These are phyloP conservation scores for Aleadryas rufinucha DNA, from an alignment of 2,113 vertebrate species.

Conservation along the genomic window DNA sequence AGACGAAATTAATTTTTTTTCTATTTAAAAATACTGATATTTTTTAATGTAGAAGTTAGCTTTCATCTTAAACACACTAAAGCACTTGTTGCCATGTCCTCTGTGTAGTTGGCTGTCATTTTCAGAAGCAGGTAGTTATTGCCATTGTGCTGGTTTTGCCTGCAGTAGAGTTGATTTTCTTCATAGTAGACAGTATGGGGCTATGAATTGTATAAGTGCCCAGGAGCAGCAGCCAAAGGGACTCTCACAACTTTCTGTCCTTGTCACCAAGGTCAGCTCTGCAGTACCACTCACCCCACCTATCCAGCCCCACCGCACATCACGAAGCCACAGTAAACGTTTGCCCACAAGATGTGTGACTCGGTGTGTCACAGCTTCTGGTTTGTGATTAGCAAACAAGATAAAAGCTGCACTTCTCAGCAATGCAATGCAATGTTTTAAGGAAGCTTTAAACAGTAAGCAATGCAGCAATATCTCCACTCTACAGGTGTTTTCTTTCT, in stretches of 20 bases:
- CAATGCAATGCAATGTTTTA: neutral
- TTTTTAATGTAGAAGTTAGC: neutral
- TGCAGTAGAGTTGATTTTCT: neutral
- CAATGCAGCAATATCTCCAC: fast-evolving
- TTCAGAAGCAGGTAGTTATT: neutral
- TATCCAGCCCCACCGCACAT: fast-evolving
- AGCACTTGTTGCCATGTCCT: neutral
- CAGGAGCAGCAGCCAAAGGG: neutral
- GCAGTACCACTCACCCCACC: neutral
- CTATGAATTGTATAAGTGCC: neutral
- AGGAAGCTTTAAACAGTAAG: neutral
- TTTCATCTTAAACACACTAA: neutral
- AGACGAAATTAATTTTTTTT: neutral
- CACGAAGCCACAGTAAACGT: fast-evolving
- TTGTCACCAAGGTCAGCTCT: neutral
- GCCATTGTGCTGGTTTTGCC: neutral
- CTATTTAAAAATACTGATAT: neutral
- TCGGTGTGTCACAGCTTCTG: neutral
- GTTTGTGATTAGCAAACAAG: neutral
- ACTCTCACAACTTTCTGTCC: neutral
- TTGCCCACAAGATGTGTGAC: neutral
- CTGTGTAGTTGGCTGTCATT: neutral
- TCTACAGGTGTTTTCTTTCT: neutral
- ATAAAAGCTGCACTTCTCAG: neutral
- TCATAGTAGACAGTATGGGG: neutral